A percentile compares a stretch with the other conserved stretches of the same genome.
Evolutionary conservation across 2,888 invertebrate species (phyloP).

Genomic region (Drosophila melanosoma): DNA sequence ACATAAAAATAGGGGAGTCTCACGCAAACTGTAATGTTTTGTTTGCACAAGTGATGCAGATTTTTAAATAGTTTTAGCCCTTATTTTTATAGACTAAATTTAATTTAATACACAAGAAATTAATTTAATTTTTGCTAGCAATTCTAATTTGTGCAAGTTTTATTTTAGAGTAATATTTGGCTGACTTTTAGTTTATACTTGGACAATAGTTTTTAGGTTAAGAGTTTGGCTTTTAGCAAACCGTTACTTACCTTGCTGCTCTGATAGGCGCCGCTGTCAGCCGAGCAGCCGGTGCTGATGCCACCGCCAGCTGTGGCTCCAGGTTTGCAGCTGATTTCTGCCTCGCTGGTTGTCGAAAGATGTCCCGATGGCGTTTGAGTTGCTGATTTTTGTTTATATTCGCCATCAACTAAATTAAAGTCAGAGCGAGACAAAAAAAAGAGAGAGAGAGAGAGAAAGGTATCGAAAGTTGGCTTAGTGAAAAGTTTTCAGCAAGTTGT

Average conservation of each 20-base stretch:
- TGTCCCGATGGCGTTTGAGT: conserved; percentile 88
- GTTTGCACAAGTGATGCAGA: neutral
- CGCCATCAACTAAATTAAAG: conserved; percentile 86
- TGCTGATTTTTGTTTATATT: conserved; percentile 90
- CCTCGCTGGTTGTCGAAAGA: conserved; percentile 85
- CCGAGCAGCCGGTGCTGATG: conserved; percentile 56
- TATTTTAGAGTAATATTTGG: neutral
- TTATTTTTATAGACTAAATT: no score
- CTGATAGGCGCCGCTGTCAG: conserved; percentile 80
- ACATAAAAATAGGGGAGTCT: neutral
- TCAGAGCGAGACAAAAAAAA: conserved; percentile 4
- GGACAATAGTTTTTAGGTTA: conserved; percentile 32
- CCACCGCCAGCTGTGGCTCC: conserved; percentile 75
- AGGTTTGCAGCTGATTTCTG: conserved; percentile 84
- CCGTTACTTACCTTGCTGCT: conserved; percentile 81
- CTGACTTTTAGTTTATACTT: conserved; percentile 63
- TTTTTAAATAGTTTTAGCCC: neutral
- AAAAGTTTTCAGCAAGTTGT: conserved; percentile 58
- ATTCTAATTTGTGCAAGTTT: neutral
- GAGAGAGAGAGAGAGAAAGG: conserved; percentile 19
- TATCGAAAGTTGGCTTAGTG: conserved; percentile 58
- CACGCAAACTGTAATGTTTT: neutral
- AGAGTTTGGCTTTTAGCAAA: conserved; percentile 27
- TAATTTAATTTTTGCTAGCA: accelerated
- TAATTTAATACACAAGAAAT: neutral